Percentiles rank a stretch among this genome's conserved stretches.
phyloP scores from a whole-genome alignment of 2,113 vertebrate species.

The Alethe castanea region DNA sequence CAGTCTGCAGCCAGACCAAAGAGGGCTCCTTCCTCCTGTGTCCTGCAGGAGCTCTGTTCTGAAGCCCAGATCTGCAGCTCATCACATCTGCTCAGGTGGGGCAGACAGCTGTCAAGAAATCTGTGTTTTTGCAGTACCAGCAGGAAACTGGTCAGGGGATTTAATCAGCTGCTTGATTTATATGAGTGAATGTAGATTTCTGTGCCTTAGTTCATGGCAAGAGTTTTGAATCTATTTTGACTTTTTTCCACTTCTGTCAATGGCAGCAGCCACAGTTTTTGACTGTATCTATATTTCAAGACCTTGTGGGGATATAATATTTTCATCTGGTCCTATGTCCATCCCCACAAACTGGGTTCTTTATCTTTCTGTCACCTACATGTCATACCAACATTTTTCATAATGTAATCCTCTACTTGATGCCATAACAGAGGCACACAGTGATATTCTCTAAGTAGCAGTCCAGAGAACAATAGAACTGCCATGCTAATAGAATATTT shows the following conservation, averaged over 20 bases:
- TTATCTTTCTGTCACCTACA: background rate
- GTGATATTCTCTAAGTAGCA: background rate
- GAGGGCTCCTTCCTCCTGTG: background rate
- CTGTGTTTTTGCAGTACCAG: background rate
- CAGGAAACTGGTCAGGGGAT: background rate
- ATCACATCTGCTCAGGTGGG: background rate
- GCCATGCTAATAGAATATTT: background rate
- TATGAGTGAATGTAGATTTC: background rate
- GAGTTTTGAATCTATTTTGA: background rate
- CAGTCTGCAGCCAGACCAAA: background rate
- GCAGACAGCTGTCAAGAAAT: background rate
- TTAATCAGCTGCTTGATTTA: background rate
- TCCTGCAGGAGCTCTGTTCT: background rate
- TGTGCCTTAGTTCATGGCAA: background rate
- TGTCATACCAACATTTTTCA: fast-evolving
- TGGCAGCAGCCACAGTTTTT: background rate
- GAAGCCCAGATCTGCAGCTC: background rate
- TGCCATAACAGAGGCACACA: background rate
- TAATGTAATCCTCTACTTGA: background rate
- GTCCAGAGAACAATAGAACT: background rate
- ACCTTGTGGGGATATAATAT: background rate
- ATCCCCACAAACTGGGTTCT: background rate
- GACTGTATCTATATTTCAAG: fast-evolving
- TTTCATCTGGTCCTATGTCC: background rate
- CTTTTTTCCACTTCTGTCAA: background rate